Conservation (phyloP, 2,888 invertebrate genomes). For the Lymantria monacha region DNA sequence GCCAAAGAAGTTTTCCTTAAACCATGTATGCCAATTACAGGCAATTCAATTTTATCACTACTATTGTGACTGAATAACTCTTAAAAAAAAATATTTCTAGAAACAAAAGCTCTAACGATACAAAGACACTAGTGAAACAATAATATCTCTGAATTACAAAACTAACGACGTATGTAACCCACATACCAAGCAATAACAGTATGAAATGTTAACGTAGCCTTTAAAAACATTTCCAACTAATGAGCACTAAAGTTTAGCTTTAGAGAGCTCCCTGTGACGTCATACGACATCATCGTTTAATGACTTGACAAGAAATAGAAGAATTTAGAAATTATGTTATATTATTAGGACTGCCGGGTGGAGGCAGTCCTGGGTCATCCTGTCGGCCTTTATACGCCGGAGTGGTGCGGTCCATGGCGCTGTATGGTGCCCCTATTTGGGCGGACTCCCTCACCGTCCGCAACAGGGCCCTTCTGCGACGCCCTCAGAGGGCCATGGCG, state of each 20-base stretch:
- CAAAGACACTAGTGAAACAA: constrained; percentile 25
- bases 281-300: constrained; percentile 1
- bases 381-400: too few relatives aligned
- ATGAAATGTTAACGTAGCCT: constrained; percentile 26
- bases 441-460: too few relatives aligned
- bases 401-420: too few relatives aligned
- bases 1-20: too few relatives aligned
- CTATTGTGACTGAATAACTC: too few relatives aligned
- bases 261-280: constrained; percentile 1
- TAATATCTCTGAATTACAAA: constrained; percentile 26
- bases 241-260: constrained; percentile 12
- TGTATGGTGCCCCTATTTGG: too few relatives aligned
- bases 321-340: not conserved
- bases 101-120: constrained; percentile 20
- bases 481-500: too few relatives aligned
- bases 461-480: too few relatives aligned
- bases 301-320: constrained; percentile 1
- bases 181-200: constrained; percentile 30
- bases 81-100: not conserved
- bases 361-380: too few relatives aligned
- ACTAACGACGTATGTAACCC: constrained; percentile 27
- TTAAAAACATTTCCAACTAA: constrained; percentile 14
- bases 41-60: too few relatives aligned
- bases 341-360: not conserved
- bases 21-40: too few relatives aligned